Percentiles rank a stretch among this genome's conserved stretches.
phyloP scores from a whole-genome alignment of 2,113 vertebrate species.

The Sapajus apella region DNA sequence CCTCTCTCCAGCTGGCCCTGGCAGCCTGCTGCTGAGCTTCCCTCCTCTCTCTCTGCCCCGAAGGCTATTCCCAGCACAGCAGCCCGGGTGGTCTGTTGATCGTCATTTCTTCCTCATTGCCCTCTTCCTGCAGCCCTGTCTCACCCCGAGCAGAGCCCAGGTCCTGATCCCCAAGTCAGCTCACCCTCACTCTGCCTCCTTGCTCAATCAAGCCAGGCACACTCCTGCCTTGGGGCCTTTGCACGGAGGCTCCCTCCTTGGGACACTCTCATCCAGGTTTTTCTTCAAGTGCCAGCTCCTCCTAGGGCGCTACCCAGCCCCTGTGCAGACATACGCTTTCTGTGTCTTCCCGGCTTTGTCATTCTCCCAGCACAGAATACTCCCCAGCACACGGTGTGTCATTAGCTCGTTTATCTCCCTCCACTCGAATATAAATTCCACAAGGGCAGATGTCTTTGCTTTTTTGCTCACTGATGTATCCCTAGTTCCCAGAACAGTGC shows the following conservation, averaged over 20 bases:
- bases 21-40: neutral
- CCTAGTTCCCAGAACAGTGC: neutral
- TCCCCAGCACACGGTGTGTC: neutral
- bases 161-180: neutral
- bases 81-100: neutral
- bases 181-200: neutral
- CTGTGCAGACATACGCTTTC: neutral
- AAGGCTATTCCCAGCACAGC: neutral
- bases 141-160: neutral
- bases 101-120: neutral
- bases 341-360: neutral
- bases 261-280: neutral
- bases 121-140: neutral
- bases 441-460: neutral
- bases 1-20: neutral
- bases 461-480: neutral
- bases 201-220: too few species aligned
- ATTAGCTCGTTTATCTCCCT: neutral
- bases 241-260: neutral
- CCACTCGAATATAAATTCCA: neutral
- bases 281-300: neutral
- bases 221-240: neutral
- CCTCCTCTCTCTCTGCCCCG: neutral
- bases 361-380: neutral
- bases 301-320: neutral